A percentile compares a stretch with the other conserved stretches of the same genome.
Conservation (phyloP, 2,797 vertebrate genomes). For the Sciurus carolinensis region DNA sequence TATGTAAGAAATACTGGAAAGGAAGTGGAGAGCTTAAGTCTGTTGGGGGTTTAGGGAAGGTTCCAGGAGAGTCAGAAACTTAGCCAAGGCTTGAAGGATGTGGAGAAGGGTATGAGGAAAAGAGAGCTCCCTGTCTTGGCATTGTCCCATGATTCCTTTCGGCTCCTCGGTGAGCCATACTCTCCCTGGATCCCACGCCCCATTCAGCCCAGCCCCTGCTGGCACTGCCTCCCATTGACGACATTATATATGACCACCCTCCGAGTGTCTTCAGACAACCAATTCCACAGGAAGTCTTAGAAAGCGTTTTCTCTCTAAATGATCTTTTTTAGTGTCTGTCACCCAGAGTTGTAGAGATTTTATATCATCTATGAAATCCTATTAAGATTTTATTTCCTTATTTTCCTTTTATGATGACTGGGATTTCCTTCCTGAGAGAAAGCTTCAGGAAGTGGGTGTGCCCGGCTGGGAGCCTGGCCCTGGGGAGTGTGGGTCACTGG, state of each 20-base stretch:
- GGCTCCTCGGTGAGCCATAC: not conserved
- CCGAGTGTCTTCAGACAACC: slow-evolving; percentile 58
- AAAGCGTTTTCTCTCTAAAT: slow-evolving; percentile 85
- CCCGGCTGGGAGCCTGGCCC: slow-evolving; percentile 22
- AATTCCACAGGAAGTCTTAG: slow-evolving; percentile 82
- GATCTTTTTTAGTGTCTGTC: slow-evolving; percentile 85
- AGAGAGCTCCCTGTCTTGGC: not conserved
- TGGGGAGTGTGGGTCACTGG: not conserved
- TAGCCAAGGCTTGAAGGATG: not conserved
- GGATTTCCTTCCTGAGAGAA: slow-evolving; percentile 83
- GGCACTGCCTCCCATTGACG: not conserved
- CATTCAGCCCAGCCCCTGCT: not conserved
- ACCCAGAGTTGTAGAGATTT: slow-evolving; percentile 82
- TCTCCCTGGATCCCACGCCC: not conserved
- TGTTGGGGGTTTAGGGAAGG: not conserved
- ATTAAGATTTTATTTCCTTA: slow-evolving; percentile 86
- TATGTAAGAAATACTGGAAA: not conserved
- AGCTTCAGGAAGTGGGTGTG: slow-evolving; percentile 71
- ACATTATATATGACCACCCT: slow-evolving; percentile 63
- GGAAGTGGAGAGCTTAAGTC: not conserved
- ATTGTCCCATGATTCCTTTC: not conserved
- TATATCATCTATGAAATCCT: slow-evolving; percentile 86
- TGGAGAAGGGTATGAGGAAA: not conserved
- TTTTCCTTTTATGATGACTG: slow-evolving; percentile 84
- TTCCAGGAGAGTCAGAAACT: not conserved